These are phyloP conservation scores for Trachymyrmex septentrionalis DNA, from an alignment of 1,140 invertebrate species.

Conservation along the genomic window DNA sequence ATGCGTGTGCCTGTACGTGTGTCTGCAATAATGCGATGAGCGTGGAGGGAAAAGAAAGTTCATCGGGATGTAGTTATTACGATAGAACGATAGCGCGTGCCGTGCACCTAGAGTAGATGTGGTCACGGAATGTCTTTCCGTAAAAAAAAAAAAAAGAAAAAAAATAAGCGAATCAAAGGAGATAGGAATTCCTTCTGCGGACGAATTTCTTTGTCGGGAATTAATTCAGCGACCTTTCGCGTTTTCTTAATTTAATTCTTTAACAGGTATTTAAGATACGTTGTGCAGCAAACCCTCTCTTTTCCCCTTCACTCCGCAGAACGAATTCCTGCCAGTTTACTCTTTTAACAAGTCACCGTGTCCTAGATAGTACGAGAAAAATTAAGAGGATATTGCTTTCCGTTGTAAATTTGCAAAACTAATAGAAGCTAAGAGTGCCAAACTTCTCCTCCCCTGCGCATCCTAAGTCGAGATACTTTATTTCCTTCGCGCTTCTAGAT, in stretches of 20 bases:
- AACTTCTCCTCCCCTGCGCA: background rate
- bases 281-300: background rate
- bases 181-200: constrained; percentile 20
- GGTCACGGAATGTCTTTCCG: constrained; percentile 31
- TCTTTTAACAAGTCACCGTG: background rate
- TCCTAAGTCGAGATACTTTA: constrained; percentile 20
- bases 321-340: background rate
- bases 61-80: constrained; percentile 30
- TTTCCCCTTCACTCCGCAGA: background rate
- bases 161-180: constrained; percentile 23
- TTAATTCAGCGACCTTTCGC: background rate
- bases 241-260: constrained; percentile 22
- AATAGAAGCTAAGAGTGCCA: background rate
- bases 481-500: constrained; percentile 40
- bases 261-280: constrained; percentile 22
- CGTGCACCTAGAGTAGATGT: constrained; percentile 13
- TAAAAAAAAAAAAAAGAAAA: constrained; percentile 42
- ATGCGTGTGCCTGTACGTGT: background rate
- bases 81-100: constrained; percentile 19
- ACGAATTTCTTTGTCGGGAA: constrained; percentile 3
- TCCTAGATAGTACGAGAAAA: too few relatives aligned
- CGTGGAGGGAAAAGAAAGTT: constrained; percentile 31
- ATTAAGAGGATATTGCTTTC: background rate
- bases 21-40: constrained; percentile 36
- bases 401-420: constrained; percentile 7